A percentile compares a stretch with the other conserved stretches of the same genome.
phyloP scores from a whole-genome alignment of 1,140 invertebrate species.

The Anoplophora glabripennis region DNA sequence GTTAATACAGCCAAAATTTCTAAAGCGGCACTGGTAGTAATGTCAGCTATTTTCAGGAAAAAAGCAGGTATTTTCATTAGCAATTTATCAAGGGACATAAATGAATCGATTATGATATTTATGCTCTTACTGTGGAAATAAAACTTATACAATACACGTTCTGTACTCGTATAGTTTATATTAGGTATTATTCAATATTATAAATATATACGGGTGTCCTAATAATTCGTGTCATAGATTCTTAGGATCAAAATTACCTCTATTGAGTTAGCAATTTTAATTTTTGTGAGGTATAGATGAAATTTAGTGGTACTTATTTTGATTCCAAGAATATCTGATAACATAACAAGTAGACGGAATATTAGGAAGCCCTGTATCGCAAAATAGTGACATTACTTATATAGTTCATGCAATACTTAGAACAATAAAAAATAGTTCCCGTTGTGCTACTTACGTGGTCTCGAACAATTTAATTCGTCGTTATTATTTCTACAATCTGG shows the following conservation, averaged over 20 bases:
- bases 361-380: too few relatives aligned
- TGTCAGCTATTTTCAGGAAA: too few relatives aligned
- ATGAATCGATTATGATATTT: neutral
- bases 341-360: neutral
- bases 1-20: constrained; percentile 1
- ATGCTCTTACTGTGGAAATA: neutral
- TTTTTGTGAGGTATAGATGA: too few relatives aligned
- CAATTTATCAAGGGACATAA: neutral
- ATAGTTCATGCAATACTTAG: too few relatives aligned
- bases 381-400: too few relatives aligned
- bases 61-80: neutral
- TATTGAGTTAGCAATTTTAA: too few relatives aligned
- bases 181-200: neutral
- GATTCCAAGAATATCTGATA: neutral
- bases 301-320: too few relatives aligned
- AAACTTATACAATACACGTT: neutral
- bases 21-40: neutral
- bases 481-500: constrained; percentile 55
- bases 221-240: too few relatives aligned
- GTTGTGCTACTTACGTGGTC: neutral
- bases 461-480: constrained; percentile 58
- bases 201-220: too few relatives aligned
- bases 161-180: neutral
- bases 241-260: too few relatives aligned
- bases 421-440: too few relatives aligned